Conservation (phyloP, 1,140 invertebrate genomes). For the Aphidius ervi region DNA sequence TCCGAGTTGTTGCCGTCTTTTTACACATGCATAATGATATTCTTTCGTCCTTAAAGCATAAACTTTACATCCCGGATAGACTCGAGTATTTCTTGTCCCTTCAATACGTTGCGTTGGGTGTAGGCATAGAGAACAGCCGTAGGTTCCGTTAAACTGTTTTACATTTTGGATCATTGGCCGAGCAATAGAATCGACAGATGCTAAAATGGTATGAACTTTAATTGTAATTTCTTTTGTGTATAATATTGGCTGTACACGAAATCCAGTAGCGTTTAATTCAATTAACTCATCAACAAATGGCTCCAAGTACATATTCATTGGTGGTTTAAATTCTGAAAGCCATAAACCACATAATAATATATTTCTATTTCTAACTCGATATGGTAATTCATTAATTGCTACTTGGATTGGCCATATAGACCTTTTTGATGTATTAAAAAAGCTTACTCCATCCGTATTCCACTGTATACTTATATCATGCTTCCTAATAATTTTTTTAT, state of each 20-base stretch:
- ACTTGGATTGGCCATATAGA: slow-evolving; percentile 11
- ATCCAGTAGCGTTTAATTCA: background rate
- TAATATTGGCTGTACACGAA: background rate
- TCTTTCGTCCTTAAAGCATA: too few species aligned
- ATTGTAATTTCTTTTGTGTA: background rate
- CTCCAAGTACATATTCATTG: slow-evolving; percentile 13
- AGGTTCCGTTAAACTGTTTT: too few species aligned
- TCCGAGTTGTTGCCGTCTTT: too few species aligned
- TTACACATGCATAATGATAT: too few species aligned
- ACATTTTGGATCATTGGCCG: too few species aligned
- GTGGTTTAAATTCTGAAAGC: background rate
- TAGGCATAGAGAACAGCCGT: too few species aligned
- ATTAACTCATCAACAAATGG: slow-evolving; percentile 15
- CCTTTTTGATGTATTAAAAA: slow-evolving; percentile 25
- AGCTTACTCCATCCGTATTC: slow-evolving; percentile 26
- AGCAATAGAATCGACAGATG: too few species aligned
- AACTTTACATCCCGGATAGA: too few species aligned
- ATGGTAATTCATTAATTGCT: slow-evolving; percentile 7
- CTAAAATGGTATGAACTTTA: too few species aligned
- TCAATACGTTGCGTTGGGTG: too few species aligned
- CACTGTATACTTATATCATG: slow-evolving; percentile 26
- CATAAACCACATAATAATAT: slow-evolving; percentile 17
- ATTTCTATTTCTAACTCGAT: slow-evolving; percentile 12
- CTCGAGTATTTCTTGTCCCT: background rate
- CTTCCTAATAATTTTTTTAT: too few species aligned